phyloP scores from a whole-genome alignment of 2,113 vertebrate species.

The Cavia aperea region DNA sequence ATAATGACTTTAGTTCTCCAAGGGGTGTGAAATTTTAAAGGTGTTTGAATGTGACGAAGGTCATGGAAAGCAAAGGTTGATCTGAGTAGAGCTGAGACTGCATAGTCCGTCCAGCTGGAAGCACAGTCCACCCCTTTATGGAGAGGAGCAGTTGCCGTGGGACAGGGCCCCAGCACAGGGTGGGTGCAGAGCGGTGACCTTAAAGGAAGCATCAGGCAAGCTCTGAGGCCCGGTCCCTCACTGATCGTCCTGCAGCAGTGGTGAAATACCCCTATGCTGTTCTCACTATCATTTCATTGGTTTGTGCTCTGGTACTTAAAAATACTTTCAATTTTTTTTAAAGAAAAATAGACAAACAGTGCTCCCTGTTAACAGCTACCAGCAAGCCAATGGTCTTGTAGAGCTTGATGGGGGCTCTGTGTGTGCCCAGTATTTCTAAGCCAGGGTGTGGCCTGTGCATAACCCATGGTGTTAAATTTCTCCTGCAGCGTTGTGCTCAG shows the following conservation, averaged over 20 bases:
- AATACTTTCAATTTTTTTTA: not conserved
- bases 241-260: rapidly evolving
- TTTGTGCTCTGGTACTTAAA: not conserved
- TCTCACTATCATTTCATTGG: not conserved
- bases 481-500: too few relatives aligned
- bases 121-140: too few relatives aligned
- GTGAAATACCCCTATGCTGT: too few relatives aligned
- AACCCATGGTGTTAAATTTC: not conserved
- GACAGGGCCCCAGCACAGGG: rapidly evolving
- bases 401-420: not conserved
- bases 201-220: not conserved
- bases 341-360: not conserved
- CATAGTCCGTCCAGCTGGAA: not conserved
- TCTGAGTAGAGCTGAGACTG: too few relatives aligned
- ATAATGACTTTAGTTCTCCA: not conserved
- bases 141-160: not conserved
- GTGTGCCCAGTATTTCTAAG: not conserved
- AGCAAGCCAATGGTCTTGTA: rapidly evolving
- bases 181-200: too few relatives aligned
- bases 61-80: not conserved
- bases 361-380: not conserved
- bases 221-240: not conserved
- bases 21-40: not conserved
- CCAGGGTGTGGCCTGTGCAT: rapidly evolving
- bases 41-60: not conserved